These are phyloP conservation scores for Nemopilema nomurai DNA, from an alignment of 30 jellyfish, hydroid and myxozoan species.

Conservation along the genomic window DNA sequence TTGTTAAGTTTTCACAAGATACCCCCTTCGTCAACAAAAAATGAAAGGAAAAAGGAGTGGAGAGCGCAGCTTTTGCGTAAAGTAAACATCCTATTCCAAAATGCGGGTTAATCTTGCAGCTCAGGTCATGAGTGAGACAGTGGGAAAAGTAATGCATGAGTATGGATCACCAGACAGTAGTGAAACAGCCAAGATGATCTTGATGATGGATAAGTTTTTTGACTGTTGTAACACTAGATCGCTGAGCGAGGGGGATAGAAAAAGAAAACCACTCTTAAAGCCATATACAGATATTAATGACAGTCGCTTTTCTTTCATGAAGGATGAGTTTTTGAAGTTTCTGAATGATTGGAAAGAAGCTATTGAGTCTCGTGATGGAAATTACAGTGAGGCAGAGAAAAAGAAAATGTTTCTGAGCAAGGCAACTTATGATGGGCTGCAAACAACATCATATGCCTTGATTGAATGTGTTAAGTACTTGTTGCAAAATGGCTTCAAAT, in stretches of 20 bases:
- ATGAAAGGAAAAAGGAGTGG: slow-evolving; percentile 37
- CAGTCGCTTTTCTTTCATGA: slow-evolving; percentile 59
- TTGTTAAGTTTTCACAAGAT: slow-evolving; percentile 29
- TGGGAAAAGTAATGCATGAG: slow-evolving; percentile 31
- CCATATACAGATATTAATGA: slow-evolving; percentile 57
- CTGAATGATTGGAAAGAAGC: slow-evolving; percentile 37
- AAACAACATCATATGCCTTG: slow-evolving; percentile 50
- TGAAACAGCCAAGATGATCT: slow-evolving; percentile 39
- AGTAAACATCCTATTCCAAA: neutral
- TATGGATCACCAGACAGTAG: slow-evolving; percentile 35
- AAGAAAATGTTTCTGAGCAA: slow-evolving; percentile 48
- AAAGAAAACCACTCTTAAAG: slow-evolving; percentile 45
- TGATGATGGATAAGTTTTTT: slow-evolving; percentile 29
- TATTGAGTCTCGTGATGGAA: slow-evolving; percentile 23
- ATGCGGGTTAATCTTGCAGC: slow-evolving; percentile 62
- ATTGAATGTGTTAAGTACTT: slow-evolving; percentile 39
- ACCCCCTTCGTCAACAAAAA: slow-evolving; percentile 26
- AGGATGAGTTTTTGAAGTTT: slow-evolving; percentile 45
- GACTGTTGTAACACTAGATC: slow-evolving; percentile 36
- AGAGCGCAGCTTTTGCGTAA: slow-evolving; percentile 33
- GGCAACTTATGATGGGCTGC: slow-evolving; percentile 57
- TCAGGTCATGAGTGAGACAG: slow-evolving; percentile 58
- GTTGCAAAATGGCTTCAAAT: slow-evolving; percentile 47
- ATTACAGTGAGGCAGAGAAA: slow-evolving; percentile 15
- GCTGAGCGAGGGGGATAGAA: slow-evolving; percentile 10